Evolutionary conservation across 1,140 invertebrate species (phyloP).

Genomic region (Steinernema khuongi): DNA sequence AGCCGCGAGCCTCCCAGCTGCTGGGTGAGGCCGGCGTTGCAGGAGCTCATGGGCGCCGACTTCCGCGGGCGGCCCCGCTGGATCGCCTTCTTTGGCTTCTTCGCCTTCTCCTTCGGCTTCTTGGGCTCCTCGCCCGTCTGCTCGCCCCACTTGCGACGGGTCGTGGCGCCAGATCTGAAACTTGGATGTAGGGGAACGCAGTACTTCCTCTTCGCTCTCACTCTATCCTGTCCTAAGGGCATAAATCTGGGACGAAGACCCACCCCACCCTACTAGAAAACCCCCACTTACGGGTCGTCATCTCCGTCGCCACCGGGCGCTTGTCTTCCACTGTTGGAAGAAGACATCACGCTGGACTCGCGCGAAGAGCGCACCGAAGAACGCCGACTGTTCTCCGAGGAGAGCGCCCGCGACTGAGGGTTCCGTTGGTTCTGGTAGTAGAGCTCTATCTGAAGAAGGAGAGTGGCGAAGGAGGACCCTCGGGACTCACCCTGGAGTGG

Average conservation of each 20-base stretch:
- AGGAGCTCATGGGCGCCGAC: not conserved
- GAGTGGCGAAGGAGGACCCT: constrained; percentile 10
- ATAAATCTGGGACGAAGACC: not conserved
- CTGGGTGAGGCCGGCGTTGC: not conserved
- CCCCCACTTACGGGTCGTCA: not conserved
- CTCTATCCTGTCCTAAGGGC: not conserved
- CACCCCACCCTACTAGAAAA: not conserved
- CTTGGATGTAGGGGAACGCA: no score
- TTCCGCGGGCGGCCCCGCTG: not conserved
- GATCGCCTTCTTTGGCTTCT: constrained; percentile 11
- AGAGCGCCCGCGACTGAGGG: constrained; percentile 13
- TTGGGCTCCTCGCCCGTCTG: constrained; percentile 39
- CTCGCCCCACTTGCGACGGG: constrained; percentile 50
- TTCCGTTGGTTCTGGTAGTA: constrained; percentile 26
- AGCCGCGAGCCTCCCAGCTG: not conserved
- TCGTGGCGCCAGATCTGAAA: constrained; percentile 44
- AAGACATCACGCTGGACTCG: constrained; percentile 12
- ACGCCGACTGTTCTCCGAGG: constrained; percentile 19
- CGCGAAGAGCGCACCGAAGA: constrained; percentile 1
- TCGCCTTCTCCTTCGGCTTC: constrained; percentile 18
- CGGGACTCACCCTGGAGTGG: constrained; percentile 37
- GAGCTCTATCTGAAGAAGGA: constrained; percentile 23
- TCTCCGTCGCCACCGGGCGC: constrained; percentile 16
- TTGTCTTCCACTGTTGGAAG: constrained; percentile 41
- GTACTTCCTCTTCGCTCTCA: constrained; percentile 7